Base-by-base conservation (phyloP, 64 coral and sea anemone species). In the Dendrophyllia cribrosa region DNA sequence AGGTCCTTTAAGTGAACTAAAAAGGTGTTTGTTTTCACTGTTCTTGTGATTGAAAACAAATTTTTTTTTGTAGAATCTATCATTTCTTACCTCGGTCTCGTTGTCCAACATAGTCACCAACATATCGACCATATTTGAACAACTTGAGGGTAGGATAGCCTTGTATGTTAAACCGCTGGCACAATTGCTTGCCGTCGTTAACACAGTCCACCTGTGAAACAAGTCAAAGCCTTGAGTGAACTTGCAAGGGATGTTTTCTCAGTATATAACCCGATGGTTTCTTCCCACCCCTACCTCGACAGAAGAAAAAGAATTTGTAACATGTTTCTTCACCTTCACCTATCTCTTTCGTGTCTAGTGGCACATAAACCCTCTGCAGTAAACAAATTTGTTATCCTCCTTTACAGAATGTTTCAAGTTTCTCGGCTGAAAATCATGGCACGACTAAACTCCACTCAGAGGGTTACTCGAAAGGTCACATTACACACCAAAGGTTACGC, bases 71-170 rank as follows among this genome's bases (percentile, higher is more conserved):
- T 22, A 71, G 11, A 43, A 3, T 74, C 11, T 15, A n/a, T 23
- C 2, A 2, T 55, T 67, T 49, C 84, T 60, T 70, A 96, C 95
- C 79, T 79, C 82, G 75, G 21, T 85, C 88, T 20, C 92, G 70
- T 34, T 88, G 86, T 83, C 95, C 95, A 24, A 93, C 93, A 66
- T 96, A 96, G 53, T 96, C 95, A 25, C 95, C 95, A 16, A 87
- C 86, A 43, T 89, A 96, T 20, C 78, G 63, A 14, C 95, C 95
- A 76, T 85, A 94, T 70, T 94, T 96, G 62, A 96, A 96, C 58
- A 96, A 66, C 13, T 96, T 96, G 12, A 96, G 20, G 0, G 95
- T 88, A 0, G 95, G 95, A 63, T 94, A 96, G 5, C 95, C 95
- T 63, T 93, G 87, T 56, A 96, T 72, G 59, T 94, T 89, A 71